phyloP scores from a whole-genome alignment of 35 echinoderm and acorn worm genomes.

The Patiria miniata region DNA sequence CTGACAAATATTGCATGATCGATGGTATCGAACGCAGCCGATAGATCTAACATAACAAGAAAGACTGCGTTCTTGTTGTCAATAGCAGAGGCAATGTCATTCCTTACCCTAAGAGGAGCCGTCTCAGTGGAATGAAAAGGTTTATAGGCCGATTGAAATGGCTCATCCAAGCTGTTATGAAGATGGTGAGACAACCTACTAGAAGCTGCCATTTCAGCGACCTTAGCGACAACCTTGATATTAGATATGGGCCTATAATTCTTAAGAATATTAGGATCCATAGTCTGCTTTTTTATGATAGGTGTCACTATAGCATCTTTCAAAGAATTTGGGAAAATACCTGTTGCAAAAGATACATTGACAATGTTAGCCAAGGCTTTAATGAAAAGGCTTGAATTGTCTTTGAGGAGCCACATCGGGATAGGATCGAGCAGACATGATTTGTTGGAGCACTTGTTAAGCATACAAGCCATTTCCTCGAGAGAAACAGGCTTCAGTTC shows the following conservation, averaged over 20 bases:
- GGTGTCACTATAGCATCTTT: too few species aligned
- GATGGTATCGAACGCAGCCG: too few species aligned
- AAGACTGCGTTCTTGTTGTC: not conserved
- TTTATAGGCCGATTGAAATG: constrained; percentile 14
- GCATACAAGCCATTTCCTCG: too few species aligned
- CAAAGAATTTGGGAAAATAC: too few species aligned
- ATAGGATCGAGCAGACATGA: too few species aligned
- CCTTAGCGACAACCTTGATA: not conserved
- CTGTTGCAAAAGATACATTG: too few species aligned
- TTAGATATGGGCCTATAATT: too few species aligned
- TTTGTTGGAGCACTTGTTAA: too few species aligned
- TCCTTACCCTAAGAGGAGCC: not conserved
- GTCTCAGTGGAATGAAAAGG: not conserved
- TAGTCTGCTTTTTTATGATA: not conserved
- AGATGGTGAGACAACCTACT: not conserved
- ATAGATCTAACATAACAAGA: not conserved
- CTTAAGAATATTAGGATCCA: not conserved
- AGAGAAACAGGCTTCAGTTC: too few species aligned
- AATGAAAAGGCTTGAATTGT: too few species aligned
- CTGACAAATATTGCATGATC: not conserved
- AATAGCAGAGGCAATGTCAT: not conserved
- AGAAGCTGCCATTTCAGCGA: constrained; percentile 16
- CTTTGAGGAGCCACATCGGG: too few species aligned
- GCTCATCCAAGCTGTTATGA: not conserved
- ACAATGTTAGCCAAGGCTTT: too few species aligned